Conservation (phyloP, 1,140 invertebrate genomes). For the Pararge aegeria region DNA sequence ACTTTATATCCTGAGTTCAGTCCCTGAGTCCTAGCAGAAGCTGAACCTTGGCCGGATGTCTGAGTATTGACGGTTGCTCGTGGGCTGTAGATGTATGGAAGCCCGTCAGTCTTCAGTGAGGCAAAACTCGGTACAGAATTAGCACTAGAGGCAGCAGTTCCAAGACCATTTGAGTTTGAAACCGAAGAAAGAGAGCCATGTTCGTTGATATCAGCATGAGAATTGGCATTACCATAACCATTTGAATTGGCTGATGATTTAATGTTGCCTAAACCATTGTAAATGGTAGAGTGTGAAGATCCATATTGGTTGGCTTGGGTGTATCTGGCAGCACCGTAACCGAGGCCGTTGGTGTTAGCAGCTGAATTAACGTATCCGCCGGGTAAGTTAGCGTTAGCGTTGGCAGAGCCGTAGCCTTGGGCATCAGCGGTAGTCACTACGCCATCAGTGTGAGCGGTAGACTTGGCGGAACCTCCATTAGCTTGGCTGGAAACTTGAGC, state of each 20-base stretch:
- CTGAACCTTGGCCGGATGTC: constrained; percentile 47
- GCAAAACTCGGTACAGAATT: constrained; percentile 31
- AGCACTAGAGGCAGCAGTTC: constrained; percentile 14
- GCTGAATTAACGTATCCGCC: constrained; percentile 40
- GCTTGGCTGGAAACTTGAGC: constrained; percentile 37
- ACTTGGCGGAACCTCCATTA: constrained; percentile 31
- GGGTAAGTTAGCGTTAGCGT: constrained; percentile 42
- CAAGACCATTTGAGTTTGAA: constrained; percentile 4
- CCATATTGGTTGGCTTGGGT: constrained; percentile 45
- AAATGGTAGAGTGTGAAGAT: constrained; percentile 36
- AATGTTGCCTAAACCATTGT: constrained; percentile 25
- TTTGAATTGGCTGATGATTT: constrained; percentile 28
- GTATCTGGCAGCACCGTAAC: constrained; percentile 43
- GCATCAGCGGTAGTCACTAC: constrained; percentile 41
- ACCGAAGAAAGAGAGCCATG: background rate
- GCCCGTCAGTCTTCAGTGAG: constrained; percentile 15
- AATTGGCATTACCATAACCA: constrained; percentile 36
- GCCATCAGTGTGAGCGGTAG: constrained; percentile 28
- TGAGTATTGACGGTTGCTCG: constrained; percentile 49
- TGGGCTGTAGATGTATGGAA: constrained; percentile 27
- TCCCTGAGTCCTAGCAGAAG: constrained; percentile 47
- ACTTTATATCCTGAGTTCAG: constrained; percentile 49
- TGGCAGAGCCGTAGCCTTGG: constrained; percentile 44
- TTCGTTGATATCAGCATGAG: constrained; percentile 19
- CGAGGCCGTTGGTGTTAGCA: constrained; percentile 39